phyloP scores from a whole-genome alignment of 2,797 vertebrate genomes.

The Stomatorhinus walkeri region DNA sequence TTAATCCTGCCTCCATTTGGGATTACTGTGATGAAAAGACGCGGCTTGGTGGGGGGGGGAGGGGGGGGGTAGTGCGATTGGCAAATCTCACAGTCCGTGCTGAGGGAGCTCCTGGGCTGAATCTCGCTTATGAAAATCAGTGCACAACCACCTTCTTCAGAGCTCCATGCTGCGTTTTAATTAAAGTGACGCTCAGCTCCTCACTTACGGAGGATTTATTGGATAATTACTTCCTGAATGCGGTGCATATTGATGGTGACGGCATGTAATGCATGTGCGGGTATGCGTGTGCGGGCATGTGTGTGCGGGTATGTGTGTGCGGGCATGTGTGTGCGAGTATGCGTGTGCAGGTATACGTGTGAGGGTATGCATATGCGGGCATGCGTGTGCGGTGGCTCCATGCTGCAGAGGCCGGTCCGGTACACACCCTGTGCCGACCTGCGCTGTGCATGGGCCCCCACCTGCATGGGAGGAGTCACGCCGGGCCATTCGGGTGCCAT shows the following conservation, averaged over 20 bases:
- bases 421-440: neutral
- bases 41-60: neutral
- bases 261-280: neutral
- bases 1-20: neutral
- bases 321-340: neutral
- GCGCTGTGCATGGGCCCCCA: neutral
- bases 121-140: neutral
- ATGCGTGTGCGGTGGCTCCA: neutral
- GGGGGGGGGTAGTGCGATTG: too few relatives aligned
- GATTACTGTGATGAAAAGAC: neutral
- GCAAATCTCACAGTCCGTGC: neutral
- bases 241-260: conserved; percentile 7
- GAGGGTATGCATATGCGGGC: too few relatives aligned
- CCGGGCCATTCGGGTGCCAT: neutral
- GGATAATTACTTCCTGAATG: conserved; percentile 22
- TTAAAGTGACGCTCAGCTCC: conserved; percentile 10
- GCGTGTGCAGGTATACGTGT: neutral
- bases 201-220: conserved; percentile 19
- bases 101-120: neutral
- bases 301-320: neutral
- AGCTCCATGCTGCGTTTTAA: conserved; percentile 11
- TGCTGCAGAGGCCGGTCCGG: neutral
- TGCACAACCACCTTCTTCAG: neutral
- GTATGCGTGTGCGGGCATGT: neutral
- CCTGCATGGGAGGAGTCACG: neutral